Evolutionary conservation across 2,113 vertebrate genomes (phyloP).

Genomic region (Trichomycterus rosablanca): DNA sequence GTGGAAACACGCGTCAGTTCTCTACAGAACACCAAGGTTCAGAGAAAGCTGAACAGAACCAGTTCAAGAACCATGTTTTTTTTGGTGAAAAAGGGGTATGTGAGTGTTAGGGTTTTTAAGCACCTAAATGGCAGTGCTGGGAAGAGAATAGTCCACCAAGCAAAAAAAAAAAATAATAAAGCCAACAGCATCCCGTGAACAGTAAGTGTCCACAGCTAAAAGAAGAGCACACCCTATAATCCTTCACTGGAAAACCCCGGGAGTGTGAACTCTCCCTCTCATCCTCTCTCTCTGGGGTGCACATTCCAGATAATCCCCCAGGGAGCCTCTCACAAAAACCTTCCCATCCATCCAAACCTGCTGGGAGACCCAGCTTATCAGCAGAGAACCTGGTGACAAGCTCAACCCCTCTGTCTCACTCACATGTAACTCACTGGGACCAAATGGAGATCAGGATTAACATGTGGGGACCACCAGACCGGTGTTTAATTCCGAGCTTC

Average conservation of each 20-base stretch:
- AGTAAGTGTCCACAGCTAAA: no score
- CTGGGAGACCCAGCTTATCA: slow-evolving; percentile 36
- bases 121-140: no score
- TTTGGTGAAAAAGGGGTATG: no score
- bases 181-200: no score
- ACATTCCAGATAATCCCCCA: slow-evolving; percentile 13
- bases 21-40: no score
- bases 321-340: slow-evolving; percentile 13
- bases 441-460: slow-evolving; percentile 21
- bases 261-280: background rate
- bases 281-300: slow-evolving; percentile 7
- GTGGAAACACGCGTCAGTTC: no score
- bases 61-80: no score
- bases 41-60: no score
- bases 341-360: slow-evolving; percentile 29
- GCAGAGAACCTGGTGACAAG: slow-evolving; percentile 47
- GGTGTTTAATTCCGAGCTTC: slow-evolving; percentile 31
- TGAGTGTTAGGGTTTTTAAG: no score
- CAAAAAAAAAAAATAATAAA: no score
- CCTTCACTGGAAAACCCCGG: slow-evolving; percentile 1
- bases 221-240: no score
- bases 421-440: background rate
- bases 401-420: slow-evolving; percentile 27
- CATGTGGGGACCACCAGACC: slow-evolving; percentile 22
- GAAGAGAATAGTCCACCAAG: no score